Base-by-base conservation (phyloP, 2,113 vertebrate genomes). In the Calonectris borealis region DNA sequence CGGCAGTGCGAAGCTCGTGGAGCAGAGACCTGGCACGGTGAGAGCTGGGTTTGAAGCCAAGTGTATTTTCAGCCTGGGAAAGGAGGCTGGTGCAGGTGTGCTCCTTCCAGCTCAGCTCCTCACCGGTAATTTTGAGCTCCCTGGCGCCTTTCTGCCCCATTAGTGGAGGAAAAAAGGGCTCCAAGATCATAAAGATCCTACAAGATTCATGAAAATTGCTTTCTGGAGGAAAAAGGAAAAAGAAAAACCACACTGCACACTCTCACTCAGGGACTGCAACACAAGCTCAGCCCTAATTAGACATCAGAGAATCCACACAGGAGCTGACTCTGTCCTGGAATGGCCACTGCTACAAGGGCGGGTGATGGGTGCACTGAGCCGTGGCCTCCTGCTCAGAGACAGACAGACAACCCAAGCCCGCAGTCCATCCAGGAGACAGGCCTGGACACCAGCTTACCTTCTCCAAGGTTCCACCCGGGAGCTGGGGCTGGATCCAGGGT, bases 1-100 rank as follows among this genome's bases (percentile, higher is more conserved):
- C 31, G 0, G 76, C 88, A 57, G 21, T 0, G 1, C 2, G 0
- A 3, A 42, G 60, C 73, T 81, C 6, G 0, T 0, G 2, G 70
- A 82, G 57, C 93, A 66, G 22, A 52, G 95, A 57, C 73, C 92
- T 93, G 94, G 90, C 87, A 79, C 4, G 3, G 57, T 9, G 54
- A 64, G 78, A 22, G 65, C 69, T 11, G 70, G 32, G 31, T 16
- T 42, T 52, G 78, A 36, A 91, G 94, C 93, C 95, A 94, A 95
- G 66, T 17, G 64, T 85, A 84, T 91, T 97, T 96, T 88, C 58
- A 77, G 88, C 73, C 82, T 64, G 81, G 78, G 84, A 95, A 75
- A 64, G 73, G n/a, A 75, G 93, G 32, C 72, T 79, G 89, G 38
- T 85, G 89, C 89, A 96, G 93, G 93, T 95, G 94, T 82, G 73